These are phyloP conservation scores for Tribolium madens DNA, from an alignment of 1,140 invertebrate species.

Conservation along the genomic window DNA sequence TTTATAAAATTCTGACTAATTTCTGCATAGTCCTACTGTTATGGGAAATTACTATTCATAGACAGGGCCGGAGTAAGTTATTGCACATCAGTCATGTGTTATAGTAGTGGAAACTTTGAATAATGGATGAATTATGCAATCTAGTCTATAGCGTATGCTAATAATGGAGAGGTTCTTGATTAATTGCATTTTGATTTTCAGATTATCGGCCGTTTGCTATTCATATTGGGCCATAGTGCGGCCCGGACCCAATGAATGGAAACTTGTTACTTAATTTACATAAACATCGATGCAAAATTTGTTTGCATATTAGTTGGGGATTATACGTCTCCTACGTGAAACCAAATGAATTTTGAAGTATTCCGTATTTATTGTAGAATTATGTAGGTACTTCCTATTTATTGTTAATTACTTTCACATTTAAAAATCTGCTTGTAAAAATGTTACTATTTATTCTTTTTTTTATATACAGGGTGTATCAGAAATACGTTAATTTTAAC, in stretches of 20 bases:
- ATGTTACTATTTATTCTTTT: too few species aligned
- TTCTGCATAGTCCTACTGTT: too few species aligned
- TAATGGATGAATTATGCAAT: conserved; percentile 64
- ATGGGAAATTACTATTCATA: conserved; percentile 48
- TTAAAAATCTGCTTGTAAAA: too few species aligned
- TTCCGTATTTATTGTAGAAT: too few species aligned
- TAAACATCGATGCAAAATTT: conserved; percentile 12
- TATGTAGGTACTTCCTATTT: too few species aligned
- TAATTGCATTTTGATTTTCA: conserved; percentile 64
- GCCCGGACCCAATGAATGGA: conserved; percentile 12
- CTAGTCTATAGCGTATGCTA: conserved; percentile 60
- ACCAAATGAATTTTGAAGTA: too few species aligned
- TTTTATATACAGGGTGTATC: too few species aligned
- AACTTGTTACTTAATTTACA: conserved; percentile 29
- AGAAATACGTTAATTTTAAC: too few species aligned
- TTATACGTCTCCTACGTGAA: too few species aligned
- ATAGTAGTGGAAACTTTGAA: conserved; percentile 54
- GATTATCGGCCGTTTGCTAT: conserved; percentile 62
- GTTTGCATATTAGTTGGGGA: not conserved
- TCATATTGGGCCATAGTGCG: conserved; percentile 51
- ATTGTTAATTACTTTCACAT: too few species aligned
- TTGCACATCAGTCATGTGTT: conserved; percentile 60
- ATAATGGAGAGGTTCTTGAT: conserved; percentile 59
- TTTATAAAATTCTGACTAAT: too few species aligned
- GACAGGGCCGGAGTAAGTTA: conserved; percentile 58